Base-by-base conservation (phyloP, 2,113 vertebrate genomes). In the Sebastes schlegelii region DNA sequence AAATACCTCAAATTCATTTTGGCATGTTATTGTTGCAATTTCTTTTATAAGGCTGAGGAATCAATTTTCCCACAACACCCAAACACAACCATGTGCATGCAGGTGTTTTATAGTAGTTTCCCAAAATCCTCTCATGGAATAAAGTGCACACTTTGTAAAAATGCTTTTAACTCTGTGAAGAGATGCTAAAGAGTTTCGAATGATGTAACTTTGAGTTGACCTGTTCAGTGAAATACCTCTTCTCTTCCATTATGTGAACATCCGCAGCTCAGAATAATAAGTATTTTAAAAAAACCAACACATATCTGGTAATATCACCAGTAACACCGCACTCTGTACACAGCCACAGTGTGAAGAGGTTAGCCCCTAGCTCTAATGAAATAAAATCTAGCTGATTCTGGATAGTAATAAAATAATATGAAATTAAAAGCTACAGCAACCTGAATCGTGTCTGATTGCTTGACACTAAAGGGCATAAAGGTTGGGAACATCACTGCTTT, bases 141-240 rank as follows among this genome's bases (percentile, higher is more conserved):
- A 89, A 85, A 90, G 83, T 88, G 82, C 78, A 83, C 71, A 58
- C 89, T 89, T 92, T 92, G 90, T 86, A 84, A 86, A 90, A 88
- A 90, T 74, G 89, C 86, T 93, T 94, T 92, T 86, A 91, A 79
- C 91, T 88, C 49, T 64, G 84, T 93, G 88, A 93, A 92, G 89
- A 93, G 93, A 94, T 51, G 77, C 89, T 94, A 92, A 93, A 89
- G 90, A 94, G 91, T 94, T 94, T 93, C 61, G 82, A 92, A 93
- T 91, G 88, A 92, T 93, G 90, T 84, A 92, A 91, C 92, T 93
- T 92, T 92, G 90, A 89, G 88, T 85, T 94, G 92, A 94, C 92
- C 93, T 82, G 75, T 84, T 85, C 87, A 75, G 82, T 92, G 81
- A 89, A 94, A 94, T 82, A 84, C 84, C 88, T 90, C 84, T 87